Evolutionary conservation across 2,888 invertebrate genomes (phyloP).

Genomic region (Corbicula japonica): DNA sequence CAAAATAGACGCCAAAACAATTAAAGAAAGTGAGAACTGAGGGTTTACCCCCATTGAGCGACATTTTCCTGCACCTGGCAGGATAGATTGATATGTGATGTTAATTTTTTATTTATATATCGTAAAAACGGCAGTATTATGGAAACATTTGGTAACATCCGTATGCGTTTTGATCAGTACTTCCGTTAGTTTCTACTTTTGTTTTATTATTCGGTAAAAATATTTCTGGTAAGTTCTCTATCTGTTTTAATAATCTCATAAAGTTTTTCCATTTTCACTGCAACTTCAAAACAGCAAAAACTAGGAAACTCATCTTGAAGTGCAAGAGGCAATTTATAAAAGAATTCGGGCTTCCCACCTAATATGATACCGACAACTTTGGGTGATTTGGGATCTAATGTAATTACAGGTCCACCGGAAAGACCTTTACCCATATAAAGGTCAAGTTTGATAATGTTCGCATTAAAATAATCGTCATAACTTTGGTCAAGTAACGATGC

Average conservation of each 20-base stretch:
- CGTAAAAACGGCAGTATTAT: no score
- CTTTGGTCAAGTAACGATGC: neutral
- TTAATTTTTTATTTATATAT: no score
- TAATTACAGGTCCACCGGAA: neutral
- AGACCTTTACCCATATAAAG: neutral
- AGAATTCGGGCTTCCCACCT: constrained; percentile 1
- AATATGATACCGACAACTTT: neutral
- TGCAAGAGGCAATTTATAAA: neutral
- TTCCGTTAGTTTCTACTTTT: no score
- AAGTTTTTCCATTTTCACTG: neutral
- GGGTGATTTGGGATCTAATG: neutral
- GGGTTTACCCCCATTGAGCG: no score
- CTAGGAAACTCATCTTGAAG: neutral
- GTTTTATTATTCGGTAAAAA: no score
- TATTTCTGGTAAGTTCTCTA: no score
- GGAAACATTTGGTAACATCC: no score
- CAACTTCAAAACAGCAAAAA: neutral
- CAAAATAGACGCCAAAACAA: no score
- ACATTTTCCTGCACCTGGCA: no score
- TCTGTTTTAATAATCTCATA: neutral
- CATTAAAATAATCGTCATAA: neutral
- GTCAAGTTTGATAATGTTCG: neutral
- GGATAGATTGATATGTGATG: no score
- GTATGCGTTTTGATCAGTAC: no score
- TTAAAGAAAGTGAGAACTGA: no score